A percentile compares a stretch with the other conserved stretches of the same genome.
Evolutionary conservation across 2,113 vertebrate genomes (phyloP).

Genomic region (Zosterops hypoxanthus): DNA sequence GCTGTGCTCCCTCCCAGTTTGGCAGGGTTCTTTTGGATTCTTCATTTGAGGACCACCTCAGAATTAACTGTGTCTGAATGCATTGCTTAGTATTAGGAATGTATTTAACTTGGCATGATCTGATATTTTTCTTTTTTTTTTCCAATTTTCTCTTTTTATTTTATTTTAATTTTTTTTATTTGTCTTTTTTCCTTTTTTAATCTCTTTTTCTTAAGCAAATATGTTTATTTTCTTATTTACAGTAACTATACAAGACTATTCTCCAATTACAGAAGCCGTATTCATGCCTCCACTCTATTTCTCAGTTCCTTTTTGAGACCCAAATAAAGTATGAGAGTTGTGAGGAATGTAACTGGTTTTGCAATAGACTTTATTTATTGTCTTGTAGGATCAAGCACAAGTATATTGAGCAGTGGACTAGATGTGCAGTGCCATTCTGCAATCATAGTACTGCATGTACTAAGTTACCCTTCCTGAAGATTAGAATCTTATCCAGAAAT

Average conservation of each 20-base stretch:
- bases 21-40: not conserved
- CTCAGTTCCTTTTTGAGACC: not conserved
- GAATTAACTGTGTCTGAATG: not conserved
- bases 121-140: not conserved
- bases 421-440: not conserved
- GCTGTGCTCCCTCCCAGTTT: not conserved
- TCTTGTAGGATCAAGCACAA: not conserved
- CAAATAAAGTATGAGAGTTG: not conserved
- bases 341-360: not conserved
- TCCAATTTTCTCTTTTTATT: not conserved
- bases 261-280: not conserved
- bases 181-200: too few species aligned
- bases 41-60: not conserved
- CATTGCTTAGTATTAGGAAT: not conserved
- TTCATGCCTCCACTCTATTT: not conserved
- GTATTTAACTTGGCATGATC: not conserved
- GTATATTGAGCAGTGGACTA: not conserved
- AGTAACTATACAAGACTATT: not conserved
- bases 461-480: not conserved
- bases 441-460: not conserved
- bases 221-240: not conserved
- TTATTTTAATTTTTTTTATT: not conserved
- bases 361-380: not conserved
- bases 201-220: not conserved
- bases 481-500: not conserved